These are phyloP conservation scores for Vireo altiloquus DNA, from an alignment of 2,113 vertebrate species.

Conservation along the genomic window DNA sequence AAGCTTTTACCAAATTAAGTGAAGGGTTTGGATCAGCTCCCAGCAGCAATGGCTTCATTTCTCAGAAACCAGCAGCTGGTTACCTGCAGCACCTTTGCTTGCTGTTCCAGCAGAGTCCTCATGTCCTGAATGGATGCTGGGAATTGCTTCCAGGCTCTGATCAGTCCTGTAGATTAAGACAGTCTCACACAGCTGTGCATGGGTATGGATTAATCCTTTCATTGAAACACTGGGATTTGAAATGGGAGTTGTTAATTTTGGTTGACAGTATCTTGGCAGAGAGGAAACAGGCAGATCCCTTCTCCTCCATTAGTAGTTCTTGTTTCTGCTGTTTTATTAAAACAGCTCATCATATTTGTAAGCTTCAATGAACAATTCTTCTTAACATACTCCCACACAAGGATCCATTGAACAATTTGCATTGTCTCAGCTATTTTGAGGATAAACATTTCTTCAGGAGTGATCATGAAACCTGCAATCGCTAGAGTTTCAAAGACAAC, in stretches of 20 bases:
- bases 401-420: neutral
- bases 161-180: neutral
- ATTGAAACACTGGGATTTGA: neutral
- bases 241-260: neutral
- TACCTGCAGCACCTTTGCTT: neutral
- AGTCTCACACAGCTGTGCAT: neutral
- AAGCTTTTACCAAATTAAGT: slow-evolving; percentile 38
- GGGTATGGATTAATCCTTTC: neutral
- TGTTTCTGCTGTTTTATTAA: slow-evolving; percentile 20
- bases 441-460: neutral
- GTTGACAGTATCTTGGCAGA: neutral
- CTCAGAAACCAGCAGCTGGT: neutral
- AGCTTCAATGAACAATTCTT: slow-evolving; percentile 36
- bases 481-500: neutral
- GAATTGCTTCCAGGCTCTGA: neutral
- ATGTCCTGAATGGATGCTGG: neutral
- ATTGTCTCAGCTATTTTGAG: slow-evolving; percentile 17
- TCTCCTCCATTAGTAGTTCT: neutral
- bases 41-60: neutral
- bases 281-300: neutral
- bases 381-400: slow-evolving; percentile 9
- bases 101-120: neutral
- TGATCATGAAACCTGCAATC: neutral
- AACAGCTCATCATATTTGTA: slow-evolving; percentile 51
- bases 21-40: slow-evolving; percentile 6